These are phyloP conservation scores for Sphecodes monilicornis DNA, from an alignment of 2,888 invertebrate genomes.

Conservation along the genomic window DNA sequence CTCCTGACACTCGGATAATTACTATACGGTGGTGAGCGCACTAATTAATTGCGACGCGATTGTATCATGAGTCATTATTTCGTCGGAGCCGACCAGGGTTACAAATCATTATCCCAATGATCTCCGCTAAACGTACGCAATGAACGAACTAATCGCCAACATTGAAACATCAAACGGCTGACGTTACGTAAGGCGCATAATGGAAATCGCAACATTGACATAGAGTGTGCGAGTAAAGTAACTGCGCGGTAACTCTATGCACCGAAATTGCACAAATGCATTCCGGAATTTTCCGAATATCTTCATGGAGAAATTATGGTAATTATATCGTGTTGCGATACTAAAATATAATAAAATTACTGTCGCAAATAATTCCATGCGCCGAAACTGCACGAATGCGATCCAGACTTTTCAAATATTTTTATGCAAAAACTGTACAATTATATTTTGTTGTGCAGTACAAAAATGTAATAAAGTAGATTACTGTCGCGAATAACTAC, in stretches of 20 bases:
- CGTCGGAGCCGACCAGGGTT: conserved; percentile 17
- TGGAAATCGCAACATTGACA: conserved; percentile 2
- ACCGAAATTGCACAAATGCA: background rate
- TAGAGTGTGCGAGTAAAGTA: background rate
- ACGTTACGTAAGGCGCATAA: background rate
- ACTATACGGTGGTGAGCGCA: conserved; percentile 24
- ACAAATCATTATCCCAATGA: conserved; percentile 10
- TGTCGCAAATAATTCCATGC: too few relatives aligned
- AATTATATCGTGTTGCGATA: too few relatives aligned
- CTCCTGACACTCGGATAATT: conserved; percentile 37
- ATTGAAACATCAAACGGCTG: background rate
- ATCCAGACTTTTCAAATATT: too few relatives aligned
- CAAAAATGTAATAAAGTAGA: too few relatives aligned
- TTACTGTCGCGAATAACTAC: too few relatives aligned
- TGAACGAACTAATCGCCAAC: conserved; percentile 4
- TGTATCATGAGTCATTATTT: conserved; percentile 33
- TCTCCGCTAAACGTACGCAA: conserved; percentile 1
- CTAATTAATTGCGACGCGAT: conserved; percentile 56
- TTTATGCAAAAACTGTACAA: too few relatives aligned
- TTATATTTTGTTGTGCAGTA: too few relatives aligned
- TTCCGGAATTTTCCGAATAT: too few relatives aligned
- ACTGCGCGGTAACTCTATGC: background rate
- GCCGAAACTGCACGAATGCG: too few relatives aligned
- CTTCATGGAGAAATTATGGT: too few relatives aligned
- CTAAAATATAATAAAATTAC: too few relatives aligned